Conservation (phyloP, 1,140 invertebrate genomes). For the Ruditapes philippinarum region DNA sequence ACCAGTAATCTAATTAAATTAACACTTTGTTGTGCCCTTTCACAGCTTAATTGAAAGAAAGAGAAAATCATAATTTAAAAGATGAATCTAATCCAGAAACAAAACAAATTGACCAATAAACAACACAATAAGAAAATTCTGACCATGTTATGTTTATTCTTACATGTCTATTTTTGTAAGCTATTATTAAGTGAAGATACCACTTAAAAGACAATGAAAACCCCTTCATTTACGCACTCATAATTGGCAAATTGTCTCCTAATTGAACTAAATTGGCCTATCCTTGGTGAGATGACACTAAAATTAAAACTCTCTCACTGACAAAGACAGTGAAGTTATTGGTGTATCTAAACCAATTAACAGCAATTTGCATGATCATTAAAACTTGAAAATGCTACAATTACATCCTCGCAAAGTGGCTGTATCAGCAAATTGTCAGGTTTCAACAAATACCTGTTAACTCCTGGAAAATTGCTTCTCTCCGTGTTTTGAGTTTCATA, state of each 20-base stretch:
- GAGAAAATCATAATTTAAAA: too few relatives aligned
- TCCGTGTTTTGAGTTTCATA: too few relatives aligned
- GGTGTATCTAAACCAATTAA: constrained; percentile 33
- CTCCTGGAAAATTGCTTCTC: background rate
- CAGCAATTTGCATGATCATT: constrained; percentile 38
- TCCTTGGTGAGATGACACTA: background rate
- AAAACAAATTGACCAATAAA: too few relatives aligned
- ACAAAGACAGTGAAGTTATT: background rate
- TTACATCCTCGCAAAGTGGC: background rate
- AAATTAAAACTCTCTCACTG: constrained; percentile 4
- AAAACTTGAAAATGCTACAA: background rate
- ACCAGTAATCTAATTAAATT: too few relatives aligned
- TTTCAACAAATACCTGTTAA: constrained; percentile 1
- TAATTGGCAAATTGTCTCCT: constrained; percentile 15
- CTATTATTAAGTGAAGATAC: background rate
- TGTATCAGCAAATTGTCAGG: constrained; percentile 10
- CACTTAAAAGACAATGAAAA: background rate
- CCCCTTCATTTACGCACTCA: background rate
- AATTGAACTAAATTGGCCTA: constrained; percentile 11
- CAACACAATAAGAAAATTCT: too few relatives aligned
- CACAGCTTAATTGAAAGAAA: too few relatives aligned
- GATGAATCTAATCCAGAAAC: too few relatives aligned
- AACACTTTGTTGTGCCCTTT: too few relatives aligned
- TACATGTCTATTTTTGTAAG: too few relatives aligned
- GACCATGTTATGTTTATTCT: too few relatives aligned